These are phyloP conservation scores for Ageneiosus marmoratus DNA, from an alignment of 2,113 vertebrate species.

Conservation along the genomic window DNA sequence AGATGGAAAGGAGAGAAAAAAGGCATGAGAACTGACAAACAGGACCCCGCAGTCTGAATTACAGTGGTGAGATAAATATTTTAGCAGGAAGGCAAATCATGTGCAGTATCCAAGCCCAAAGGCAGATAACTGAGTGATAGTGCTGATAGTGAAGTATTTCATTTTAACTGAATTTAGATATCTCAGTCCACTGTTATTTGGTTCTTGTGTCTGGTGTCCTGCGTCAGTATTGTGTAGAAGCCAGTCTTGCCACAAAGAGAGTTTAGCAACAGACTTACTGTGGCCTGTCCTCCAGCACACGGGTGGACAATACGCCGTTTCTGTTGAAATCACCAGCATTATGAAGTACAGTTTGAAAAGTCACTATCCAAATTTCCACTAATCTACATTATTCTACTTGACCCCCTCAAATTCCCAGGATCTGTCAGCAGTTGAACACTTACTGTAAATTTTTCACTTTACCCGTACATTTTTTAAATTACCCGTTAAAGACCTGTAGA, in stretches of 20 bases:
- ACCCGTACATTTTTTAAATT: neutral
- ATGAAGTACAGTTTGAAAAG: conserved; percentile 61
- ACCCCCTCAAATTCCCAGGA: neutral
- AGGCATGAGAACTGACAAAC: conserved; percentile 59
- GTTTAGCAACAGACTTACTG: conserved; percentile 74
- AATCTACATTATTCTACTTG: conserved; percentile 33
- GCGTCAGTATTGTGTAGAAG: conserved; percentile 60
- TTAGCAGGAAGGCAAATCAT: neutral
- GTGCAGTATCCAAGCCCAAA: neutral
- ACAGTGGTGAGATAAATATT: conserved; percentile 37
- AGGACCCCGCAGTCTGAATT: conserved; percentile 54
- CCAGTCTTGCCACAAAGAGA: conserved; percentile 78
- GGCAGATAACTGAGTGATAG: neutral
- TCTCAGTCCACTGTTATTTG: conserved; percentile 24
- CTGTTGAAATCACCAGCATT: conserved; percentile 75
- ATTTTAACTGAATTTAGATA: neutral
- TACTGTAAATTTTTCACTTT: neutral
- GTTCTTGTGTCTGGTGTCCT: conserved; percentile 59
- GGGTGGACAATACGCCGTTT: conserved; percentile 78
- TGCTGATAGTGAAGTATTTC: neutral
- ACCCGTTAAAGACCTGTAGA: neutral
- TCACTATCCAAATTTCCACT: conserved; percentile 21
- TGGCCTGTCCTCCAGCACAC: conserved; percentile 74
- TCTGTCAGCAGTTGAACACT: neutral
- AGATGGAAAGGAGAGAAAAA: conserved; percentile 70